Evolutionary conservation across 1,140 invertebrate genomes (phyloP), one percentile per base, ranked within the genome.

Genomic region (Aphaenogaster rudis): DNA sequence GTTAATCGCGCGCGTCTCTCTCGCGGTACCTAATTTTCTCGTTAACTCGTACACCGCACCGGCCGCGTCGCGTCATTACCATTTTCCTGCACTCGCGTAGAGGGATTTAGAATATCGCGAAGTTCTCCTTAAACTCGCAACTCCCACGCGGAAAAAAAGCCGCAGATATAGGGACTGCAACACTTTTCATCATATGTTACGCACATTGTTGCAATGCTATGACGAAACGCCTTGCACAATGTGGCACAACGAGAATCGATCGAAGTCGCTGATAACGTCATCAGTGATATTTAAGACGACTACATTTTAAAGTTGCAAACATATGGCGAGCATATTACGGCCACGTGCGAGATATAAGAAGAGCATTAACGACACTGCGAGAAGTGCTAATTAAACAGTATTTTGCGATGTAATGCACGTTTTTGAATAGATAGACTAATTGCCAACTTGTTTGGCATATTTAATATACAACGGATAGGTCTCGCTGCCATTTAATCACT

Each of bases 11-110:
- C 63, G 59, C 36, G 15, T 2, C 42, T 50, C 17, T 48, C 13
- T 36, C 45, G 33, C 33, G 33, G 7, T 39, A 45, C 28, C 33
- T 42, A 67, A 80, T 80, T 54, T 52, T 80, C 78, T 80, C 78
- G n/a, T 80, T 69, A 54, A 67, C 28, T 28, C 63, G 17, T 79
- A 39, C 3, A 80, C 48, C 28, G n/a, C 45, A 21, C 45, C 42
- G 15, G n/a, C 36, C 8, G n/a, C n/a, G 28, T 67, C 61, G 48
- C 48, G 17, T 9, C n/a, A 17, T 67, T 50, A 66, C 52, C 36
- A 39, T n/a, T 67, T 54, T 39, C n/a, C 17, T 17, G 17, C 36
- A 8, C 17, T 61, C 54, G 8, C 9, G 15, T 57, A 36, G 39
- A n/a, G n/a, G 21, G 39, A 78, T 63, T 76, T 33, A 13, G 54